These are phyloP conservation scores for Ceyx cyanopectus DNA, from an alignment of 2,113 vertebrate species.

Conservation along the genomic window DNA sequence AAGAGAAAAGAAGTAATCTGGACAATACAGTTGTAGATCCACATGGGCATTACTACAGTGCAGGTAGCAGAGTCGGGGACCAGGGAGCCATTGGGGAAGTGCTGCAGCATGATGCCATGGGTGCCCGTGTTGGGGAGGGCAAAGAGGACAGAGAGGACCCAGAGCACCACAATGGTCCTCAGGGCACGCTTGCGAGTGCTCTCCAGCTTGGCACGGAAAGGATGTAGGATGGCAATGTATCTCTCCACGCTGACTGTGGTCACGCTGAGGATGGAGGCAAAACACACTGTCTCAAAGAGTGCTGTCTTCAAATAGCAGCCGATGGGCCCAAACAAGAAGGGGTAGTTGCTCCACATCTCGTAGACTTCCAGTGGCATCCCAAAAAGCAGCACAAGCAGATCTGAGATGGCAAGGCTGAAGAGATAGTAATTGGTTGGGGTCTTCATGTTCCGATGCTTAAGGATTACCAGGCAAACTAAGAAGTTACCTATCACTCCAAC, in stretches of 20 bases:
- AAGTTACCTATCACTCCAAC: constrained; percentile 88
- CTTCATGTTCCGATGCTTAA: constrained; percentile 89
- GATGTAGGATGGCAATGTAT: constrained; percentile 91
- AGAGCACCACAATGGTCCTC: constrained; percentile 84
- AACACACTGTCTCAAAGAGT: constrained; percentile 92
- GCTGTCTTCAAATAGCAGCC: constrained; percentile 96
- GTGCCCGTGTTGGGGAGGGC: constrained; percentile 91
- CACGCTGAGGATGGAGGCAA: constrained; percentile 92
- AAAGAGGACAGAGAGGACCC: constrained; percentile 86
- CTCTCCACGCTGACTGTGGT: constrained; percentile 91
- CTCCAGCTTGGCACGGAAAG: constrained; percentile 87
- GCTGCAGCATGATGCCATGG: constrained; percentile 85
- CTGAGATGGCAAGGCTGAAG: constrained; percentile 92
- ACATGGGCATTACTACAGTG: constrained; percentile 82
- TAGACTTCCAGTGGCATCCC: constrained; percentile 96
- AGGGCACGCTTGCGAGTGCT: constrained; percentile 87
- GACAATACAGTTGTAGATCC: constrained; percentile 93
- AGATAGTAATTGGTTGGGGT: constrained; percentile 95
- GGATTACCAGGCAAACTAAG: constrained; percentile 91
- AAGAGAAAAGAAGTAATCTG: constrained; percentile 92
- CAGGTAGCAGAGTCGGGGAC: constrained; percentile 88
- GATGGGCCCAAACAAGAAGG: constrained; percentile 85
- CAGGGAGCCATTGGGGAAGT: constrained; percentile 63
- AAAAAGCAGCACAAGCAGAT: constrained; percentile 89
- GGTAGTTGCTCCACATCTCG: constrained; percentile 96